Evolutionary conservation across 2,113 vertebrate species (phyloP), one percentile per base, ranked within the genome.

Genomic region (Rhinolophus ferrumequinum): DNA sequence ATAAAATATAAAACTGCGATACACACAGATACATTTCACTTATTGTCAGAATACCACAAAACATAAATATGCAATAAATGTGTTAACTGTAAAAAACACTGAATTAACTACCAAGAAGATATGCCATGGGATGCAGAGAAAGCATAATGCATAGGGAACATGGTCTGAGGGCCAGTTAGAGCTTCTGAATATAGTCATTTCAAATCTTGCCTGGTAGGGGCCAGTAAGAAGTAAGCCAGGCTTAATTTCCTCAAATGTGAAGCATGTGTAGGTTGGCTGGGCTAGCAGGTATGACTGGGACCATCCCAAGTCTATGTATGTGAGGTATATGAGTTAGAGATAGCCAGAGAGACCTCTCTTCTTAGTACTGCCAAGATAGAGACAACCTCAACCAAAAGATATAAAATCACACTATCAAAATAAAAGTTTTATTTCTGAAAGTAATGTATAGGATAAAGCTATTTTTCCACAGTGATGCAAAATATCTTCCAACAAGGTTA

Each of bases 401-500:
- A 41, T 81, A 92, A 97, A 75, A 64, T 79, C 64, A 89, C 3
- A 95, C 3, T 66, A 80, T 92, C 64, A 89, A 69, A 96, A 64
- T 58, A 19, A 64, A 96, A 96, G 58, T 16, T 92, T 54, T 4
- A 80, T 83, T 89, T 81, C 83, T 83, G 30, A 93, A 90, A 93
- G 72, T 62, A 94, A 95, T 41, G 18, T 52, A 50, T 1, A 92
- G 4, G 5, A 92, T 30, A 47, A 66, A 93, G 81, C 50, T 24
- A 15, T 77, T 35, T 28, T 30, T 13, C 7, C 35, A 30, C 22
- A 82, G 44, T 52, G 69, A 85, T 66, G 24, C 30, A 86, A 91
- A 96, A 70, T 52, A 56, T 26, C 58, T 96, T 64, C 70, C 21
- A 83, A 2, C 16, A 21, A 93, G 41, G 16, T 62, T 87, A 84